phyloP scores from a whole-genome alignment of 2,888 invertebrate genomes.

The Escarpia spicata region DNA sequence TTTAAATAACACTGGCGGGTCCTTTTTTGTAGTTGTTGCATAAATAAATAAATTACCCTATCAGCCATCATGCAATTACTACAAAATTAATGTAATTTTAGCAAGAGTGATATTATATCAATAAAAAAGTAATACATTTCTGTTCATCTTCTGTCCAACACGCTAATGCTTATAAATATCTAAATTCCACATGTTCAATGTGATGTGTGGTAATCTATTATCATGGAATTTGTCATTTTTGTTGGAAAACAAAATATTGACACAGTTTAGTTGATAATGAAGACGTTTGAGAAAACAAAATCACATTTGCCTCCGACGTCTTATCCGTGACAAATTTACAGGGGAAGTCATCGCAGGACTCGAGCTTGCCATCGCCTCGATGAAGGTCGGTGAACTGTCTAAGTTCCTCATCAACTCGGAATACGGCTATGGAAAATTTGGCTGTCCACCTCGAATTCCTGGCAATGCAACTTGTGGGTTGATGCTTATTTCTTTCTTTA shows the following conservation, averaged over 20 bases:
- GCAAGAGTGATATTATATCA: too few species aligned
- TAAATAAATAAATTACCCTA: not conserved
- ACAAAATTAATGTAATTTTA: not conserved
- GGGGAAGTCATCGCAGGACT: slow-evolving; percentile 38
- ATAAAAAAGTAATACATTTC: too few species aligned
- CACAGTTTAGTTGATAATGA: not conserved
- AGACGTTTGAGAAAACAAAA: not conserved
- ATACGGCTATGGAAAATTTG: slow-evolving; percentile 79
- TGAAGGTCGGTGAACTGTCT: slow-evolving; percentile 83
- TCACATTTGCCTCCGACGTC: not conserved
- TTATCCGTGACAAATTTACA: not conserved
- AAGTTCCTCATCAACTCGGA: slow-evolving; percentile 80
- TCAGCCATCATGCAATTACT: not conserved
- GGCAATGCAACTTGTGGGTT: slow-evolving; percentile 69
- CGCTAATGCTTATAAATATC: too few species aligned
- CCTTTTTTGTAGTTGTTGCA: not conserved
- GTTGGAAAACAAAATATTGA: too few species aligned
- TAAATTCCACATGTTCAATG: too few species aligned
- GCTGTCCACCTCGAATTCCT: slow-evolving; percentile 83
- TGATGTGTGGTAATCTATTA: too few species aligned
- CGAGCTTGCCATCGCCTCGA: slow-evolving; percentile 66
- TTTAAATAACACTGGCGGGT: not conserved
- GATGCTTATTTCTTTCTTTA: not conserved
- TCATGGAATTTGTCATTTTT: too few species aligned
- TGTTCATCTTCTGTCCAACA: too few species aligned